Conservation (phyloP, 2,888 invertebrate species). For the Chaetoderma sp. region DNA sequence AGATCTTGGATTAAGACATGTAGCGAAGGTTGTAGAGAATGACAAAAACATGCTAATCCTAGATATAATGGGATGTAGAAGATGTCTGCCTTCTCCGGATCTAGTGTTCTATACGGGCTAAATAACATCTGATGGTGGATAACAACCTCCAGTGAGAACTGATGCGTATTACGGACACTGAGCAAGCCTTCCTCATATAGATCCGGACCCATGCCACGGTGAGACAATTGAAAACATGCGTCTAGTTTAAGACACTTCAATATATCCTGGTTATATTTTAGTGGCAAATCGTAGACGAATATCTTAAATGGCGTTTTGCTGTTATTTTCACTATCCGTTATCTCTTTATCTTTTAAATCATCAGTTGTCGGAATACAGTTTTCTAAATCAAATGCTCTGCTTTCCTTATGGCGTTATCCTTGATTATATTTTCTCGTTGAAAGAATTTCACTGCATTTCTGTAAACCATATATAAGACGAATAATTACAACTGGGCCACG, state of each 20-base stretch:
- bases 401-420: too few relatives aligned
- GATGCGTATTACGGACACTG: slow-evolving; percentile 37
- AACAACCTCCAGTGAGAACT: slow-evolving; percentile 49
- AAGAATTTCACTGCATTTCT: too few relatives aligned
- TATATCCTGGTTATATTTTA: slow-evolving; percentile 35
- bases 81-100: slow-evolving; percentile 42
- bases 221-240: slow-evolving; percentile 28
- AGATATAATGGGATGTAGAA: slow-evolving; percentile 51
- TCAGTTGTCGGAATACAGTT: too few relatives aligned
- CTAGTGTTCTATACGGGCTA: slow-evolving; percentile 41
- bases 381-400: too few relatives aligned
- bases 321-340: too few relatives aligned
- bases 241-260: slow-evolving; percentile 2
- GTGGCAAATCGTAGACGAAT: slow-evolving; percentile 39
- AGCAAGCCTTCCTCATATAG: slow-evolving; percentile 14
- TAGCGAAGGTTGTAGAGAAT: not conserved
- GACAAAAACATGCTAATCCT: slow-evolving; percentile 37
- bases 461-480: too few relatives aligned
- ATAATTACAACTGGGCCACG: too few relatives aligned
- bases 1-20: not conserved
- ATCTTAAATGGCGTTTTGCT: slow-evolving; percentile 31
- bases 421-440: too few relatives aligned
- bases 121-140: slow-evolving; percentile 46
- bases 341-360: too few relatives aligned
- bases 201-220: slow-evolving; percentile 33